A percentile compares a stretch with the other conserved stretches of the same genome.
These are phyloP conservation scores for Pandemis cinnamomeana DNA, from an alignment of 2,888 invertebrate species.

Conservation along the genomic window DNA sequence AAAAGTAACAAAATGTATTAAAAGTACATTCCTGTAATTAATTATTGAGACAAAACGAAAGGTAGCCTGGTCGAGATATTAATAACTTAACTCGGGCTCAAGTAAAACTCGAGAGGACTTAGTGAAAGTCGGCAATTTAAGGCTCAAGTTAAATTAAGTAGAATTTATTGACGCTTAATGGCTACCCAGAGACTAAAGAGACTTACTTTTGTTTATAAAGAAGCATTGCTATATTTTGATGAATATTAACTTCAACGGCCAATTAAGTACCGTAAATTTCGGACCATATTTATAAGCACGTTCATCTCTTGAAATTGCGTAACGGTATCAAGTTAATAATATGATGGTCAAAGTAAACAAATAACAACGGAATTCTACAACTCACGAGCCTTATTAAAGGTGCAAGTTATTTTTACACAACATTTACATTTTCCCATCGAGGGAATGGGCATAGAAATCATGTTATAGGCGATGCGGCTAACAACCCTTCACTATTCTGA, in stretches of 20 bases:
- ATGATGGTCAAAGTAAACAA: background rate
- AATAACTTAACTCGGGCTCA: slow-evolving; percentile 19
- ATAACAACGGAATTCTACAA: background rate
- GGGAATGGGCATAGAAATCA: no score
- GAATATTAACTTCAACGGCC: background rate
- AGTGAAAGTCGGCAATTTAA: slow-evolving; percentile 25
- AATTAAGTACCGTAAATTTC: background rate
- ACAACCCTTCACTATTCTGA: no score
- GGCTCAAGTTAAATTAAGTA: slow-evolving; percentile 33
- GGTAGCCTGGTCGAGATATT: slow-evolving; percentile 23
- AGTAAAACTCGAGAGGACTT: slow-evolving; percentile 9
- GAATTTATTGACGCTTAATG: slow-evolving; percentile 36
- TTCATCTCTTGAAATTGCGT: background rate
- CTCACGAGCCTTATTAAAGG: background rate
- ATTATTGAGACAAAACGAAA: slow-evolving; percentile 17
- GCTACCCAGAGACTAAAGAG: slow-evolving; percentile 19
- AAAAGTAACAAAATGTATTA: slow-evolving; percentile 18
- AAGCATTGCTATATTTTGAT: slow-evolving; percentile 19
- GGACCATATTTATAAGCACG: background rate
- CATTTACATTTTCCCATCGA: background rate
- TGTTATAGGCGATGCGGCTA: no score
- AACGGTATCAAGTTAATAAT: background rate
- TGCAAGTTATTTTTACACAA: background rate
- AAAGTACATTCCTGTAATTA: slow-evolving; percentile 20
- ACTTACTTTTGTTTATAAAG: slow-evolving; percentile 30